These are phyloP conservation scores for Hozukius guyotensis DNA, from an alignment of 2,797 vertebrate genomes.

Conservation along the genomic window DNA sequence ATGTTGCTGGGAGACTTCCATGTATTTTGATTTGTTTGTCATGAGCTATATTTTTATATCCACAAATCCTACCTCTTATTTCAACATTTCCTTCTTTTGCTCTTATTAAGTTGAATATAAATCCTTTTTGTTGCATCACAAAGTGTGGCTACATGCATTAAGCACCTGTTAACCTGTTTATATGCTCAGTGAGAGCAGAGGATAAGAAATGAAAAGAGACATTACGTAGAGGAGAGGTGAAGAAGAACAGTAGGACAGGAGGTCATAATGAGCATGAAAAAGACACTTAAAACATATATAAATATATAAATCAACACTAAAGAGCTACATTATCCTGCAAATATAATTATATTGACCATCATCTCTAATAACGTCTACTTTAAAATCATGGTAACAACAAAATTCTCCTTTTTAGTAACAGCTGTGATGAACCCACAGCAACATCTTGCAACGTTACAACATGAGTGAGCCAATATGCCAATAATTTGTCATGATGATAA, in stretches of 20 bases:
- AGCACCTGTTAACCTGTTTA: constrained; percentile 40
- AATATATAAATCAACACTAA: not conserved
- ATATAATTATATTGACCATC: not conserved
- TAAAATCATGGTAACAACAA: not conserved
- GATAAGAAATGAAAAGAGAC: not conserved
- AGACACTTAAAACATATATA: not conserved
- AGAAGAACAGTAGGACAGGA: not conserved
- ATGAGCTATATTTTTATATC: not conserved
- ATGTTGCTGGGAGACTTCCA: not conserved
- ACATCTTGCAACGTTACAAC: not conserved
- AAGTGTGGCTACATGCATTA: not conserved
- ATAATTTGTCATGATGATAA: constrained; percentile 9
- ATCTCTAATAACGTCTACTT: not conserved
- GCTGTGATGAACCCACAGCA: not conserved
- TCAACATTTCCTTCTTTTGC: not conserved
- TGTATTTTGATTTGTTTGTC: not conserved
- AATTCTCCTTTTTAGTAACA: not conserved
- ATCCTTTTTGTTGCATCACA: not conserved
- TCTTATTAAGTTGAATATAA: not conserved
- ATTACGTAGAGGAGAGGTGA: not conserved
- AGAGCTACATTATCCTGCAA: not conserved
- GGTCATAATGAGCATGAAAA: not conserved
- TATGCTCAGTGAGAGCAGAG: not conserved
- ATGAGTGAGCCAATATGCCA: not conserved
- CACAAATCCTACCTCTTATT: not conserved